Evolutionary conservation across 2,888 invertebrate species (phyloP).

Genomic region (Epinotia bilunana): DNA sequence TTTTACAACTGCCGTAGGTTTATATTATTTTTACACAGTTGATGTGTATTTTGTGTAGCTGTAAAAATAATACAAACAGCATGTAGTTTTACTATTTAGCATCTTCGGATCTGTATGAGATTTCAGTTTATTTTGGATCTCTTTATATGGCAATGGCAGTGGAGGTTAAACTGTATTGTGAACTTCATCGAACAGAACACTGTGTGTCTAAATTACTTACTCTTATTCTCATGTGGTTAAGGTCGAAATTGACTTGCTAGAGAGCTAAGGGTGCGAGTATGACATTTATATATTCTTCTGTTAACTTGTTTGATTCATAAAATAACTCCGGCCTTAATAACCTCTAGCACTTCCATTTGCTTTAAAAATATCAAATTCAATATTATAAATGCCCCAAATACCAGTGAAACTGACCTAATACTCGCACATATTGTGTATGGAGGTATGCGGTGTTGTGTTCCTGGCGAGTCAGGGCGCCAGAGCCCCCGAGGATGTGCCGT

Average conservation of each 20-base stretch:
- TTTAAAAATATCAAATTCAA: too few species aligned
- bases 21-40: conserved; percentile 4
- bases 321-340: too few species aligned
- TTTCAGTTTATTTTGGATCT: conserved; percentile 22
- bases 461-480: too few species aligned
- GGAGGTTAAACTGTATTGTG: neutral
- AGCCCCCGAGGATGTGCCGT: too few species aligned
- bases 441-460: too few species aligned
- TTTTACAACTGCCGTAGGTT: neutral
- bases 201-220: neutral
- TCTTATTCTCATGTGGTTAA: neutral
- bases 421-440: too few species aligned
- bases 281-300: neutral
- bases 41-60: neutral
- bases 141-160: neutral
- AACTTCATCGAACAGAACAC: neutral
- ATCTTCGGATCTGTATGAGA: neutral
- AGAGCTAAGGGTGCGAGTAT: too few species aligned
- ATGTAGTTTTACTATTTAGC: neutral
- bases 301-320: neutral
- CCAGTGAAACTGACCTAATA: too few species aligned
- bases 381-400: too few species aligned
- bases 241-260: neutral
- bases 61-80: neutral
- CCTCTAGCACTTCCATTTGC: too few species aligned